phyloP scores from a whole-genome alignment of 2,113 vertebrate genomes.

The Trachemys scripta region DNA sequence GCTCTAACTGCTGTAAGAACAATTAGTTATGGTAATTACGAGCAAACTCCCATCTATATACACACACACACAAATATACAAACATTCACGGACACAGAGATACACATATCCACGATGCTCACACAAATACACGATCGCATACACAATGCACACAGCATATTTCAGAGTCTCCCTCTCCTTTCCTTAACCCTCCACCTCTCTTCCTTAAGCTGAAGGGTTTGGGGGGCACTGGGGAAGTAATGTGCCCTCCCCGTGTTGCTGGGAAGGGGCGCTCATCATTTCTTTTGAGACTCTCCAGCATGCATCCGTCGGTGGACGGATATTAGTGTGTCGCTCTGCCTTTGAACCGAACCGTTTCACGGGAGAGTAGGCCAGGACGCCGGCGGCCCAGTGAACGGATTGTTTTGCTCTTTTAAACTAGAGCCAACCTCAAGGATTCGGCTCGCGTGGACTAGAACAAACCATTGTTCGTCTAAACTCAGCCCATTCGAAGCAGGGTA shows the following conservation, averaged over 20 bases:
- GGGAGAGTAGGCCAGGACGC: neutral
- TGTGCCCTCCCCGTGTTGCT: too few relatives aligned
- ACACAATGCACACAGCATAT: accelerated
- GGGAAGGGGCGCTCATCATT: too few relatives aligned
- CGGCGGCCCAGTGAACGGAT: neutral
- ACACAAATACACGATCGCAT: neutral
- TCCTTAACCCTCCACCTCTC: too few relatives aligned
- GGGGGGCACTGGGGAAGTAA: too few relatives aligned
- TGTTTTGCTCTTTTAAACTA: neutral
- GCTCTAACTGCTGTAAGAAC: neutral
- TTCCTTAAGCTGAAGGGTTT: neutral
- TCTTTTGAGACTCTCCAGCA: neutral
- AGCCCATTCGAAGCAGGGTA: too few relatives aligned
- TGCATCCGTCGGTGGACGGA: accelerated
- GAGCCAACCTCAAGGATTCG: neutral
- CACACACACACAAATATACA: neutral
- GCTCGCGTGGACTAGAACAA: neutral
- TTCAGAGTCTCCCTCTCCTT: neutral
- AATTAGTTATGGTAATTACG: neutral
- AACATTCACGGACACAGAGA: neutral
- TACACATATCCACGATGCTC: neutral
- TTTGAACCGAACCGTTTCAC: accelerated
- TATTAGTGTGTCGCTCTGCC: neutral
- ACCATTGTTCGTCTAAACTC: neutral
- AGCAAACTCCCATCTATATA: neutral